phyloP scores from a whole-genome alignment of 64 coral and sea anemone genomes.

The Trachythela sp. region DNA sequence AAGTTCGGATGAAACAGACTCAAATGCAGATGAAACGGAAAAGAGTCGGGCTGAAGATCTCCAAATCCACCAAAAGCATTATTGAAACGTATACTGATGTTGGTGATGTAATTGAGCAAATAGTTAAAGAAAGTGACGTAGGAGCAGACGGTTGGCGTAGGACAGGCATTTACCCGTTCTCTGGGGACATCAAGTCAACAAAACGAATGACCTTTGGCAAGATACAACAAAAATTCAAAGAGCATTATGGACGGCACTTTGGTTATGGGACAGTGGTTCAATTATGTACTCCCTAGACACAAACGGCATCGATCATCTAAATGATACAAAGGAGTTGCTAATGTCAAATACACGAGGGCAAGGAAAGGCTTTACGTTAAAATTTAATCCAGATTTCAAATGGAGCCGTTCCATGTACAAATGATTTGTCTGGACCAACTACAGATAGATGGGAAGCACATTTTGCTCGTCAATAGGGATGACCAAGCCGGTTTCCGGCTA shows the following conservation, averaged over 20 bases:
- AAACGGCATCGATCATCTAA: background rate
- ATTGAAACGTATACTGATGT: background rate
- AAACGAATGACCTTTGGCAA: slow-evolving; percentile 30
- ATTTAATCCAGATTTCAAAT: background rate
- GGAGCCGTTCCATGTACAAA: slow-evolving; percentile 41
- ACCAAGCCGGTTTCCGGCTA: slow-evolving; percentile 51
- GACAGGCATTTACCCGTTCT: slow-evolving; percentile 46
- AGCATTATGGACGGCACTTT: slow-evolving; percentile 23
- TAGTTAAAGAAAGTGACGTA: slow-evolving; percentile 29
- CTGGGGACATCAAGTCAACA: slow-evolving; percentile 23
- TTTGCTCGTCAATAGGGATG: slow-evolving; percentile 45
- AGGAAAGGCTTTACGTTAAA: background rate
- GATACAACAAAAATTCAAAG: background rate
- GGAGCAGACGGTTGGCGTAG: slow-evolving; percentile 36
- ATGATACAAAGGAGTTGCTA: background rate
- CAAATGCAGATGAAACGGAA: background rate
- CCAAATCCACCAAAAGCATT: background rate
- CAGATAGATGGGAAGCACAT: slow-evolving; percentile 58
- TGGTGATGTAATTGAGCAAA: slow-evolving; percentile 40
- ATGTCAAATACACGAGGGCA: background rate
- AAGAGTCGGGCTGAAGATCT: background rate
- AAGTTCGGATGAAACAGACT: background rate
- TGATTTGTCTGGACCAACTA: slow-evolving; percentile 29
- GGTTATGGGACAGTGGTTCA: slow-evolving; percentile 41
- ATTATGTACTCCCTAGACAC: slow-evolving; percentile 32